Conservation (phyloP, 1,140 invertebrate species). For the Phthorimaea operculella region DNA sequence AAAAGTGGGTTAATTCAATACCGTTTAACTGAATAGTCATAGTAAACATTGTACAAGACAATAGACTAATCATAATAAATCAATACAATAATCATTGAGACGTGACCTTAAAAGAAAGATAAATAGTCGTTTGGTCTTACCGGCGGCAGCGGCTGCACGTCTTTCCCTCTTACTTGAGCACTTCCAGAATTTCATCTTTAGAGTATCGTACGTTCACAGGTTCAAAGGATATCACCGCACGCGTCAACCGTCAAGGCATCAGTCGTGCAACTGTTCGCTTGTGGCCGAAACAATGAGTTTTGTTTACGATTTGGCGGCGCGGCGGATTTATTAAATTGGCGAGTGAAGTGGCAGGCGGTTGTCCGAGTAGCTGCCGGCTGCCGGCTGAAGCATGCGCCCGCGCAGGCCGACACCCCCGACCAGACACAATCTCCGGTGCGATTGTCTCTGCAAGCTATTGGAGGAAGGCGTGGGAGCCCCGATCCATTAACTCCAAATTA, state of each 20-base stretch:
- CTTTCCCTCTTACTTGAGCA: conserved; percentile 37
- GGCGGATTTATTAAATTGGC: conserved; percentile 50
- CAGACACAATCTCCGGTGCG: conserved; percentile 41
- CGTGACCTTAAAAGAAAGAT: not conserved
- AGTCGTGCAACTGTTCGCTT: conserved; percentile 55
- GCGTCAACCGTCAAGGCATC: conserved; percentile 40
- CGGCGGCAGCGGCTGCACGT: conserved; percentile 22
- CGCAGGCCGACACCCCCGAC: conserved; percentile 43
- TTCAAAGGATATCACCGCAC: conserved; percentile 33
- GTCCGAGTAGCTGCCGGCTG: too few species aligned
- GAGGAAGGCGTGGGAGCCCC: conserved; percentile 53
- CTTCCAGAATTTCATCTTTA: conserved; percentile 59
- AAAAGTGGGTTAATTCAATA: conserved; percentile 26
- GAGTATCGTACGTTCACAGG: conserved; percentile 16
- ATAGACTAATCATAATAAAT: not conserved
- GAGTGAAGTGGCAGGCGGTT: conserved; percentile 34
- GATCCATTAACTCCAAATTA: too few species aligned
- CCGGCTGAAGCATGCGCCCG: conserved; percentile 35
- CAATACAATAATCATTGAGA: not conserved
- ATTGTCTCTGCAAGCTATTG: conserved; percentile 26
- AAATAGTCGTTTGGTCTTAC: conserved; percentile 18
- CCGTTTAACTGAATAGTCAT: conserved; percentile 3
- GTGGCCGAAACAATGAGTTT: conserved; percentile 61
- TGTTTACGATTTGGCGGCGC: conserved; percentile 60
- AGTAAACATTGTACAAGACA: too few species aligned